Conservation (phyloP, 2,113 vertebrate genomes). For the Chloebia gouldiae region DNA sequence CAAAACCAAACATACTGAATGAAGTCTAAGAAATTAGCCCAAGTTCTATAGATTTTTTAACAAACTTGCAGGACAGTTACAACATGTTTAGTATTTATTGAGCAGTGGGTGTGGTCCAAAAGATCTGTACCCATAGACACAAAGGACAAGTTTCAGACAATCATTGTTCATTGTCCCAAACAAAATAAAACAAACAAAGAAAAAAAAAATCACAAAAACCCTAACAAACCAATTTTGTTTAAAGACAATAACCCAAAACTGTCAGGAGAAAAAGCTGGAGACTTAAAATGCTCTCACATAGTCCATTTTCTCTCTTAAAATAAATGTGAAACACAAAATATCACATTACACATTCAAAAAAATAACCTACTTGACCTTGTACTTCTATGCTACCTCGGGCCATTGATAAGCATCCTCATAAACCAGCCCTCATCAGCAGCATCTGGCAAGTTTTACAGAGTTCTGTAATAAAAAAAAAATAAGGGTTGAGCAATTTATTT, state of each 20-base stretch:
- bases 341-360: background rate
- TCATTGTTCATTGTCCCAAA: background rate
- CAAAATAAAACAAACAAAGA: background rate
- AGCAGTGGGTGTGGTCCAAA: background rate
- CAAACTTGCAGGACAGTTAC: background rate
- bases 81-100: background rate
- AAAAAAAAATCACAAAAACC: background rate
- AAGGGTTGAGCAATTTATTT: background rate
- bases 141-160: background rate
- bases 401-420: background rate
- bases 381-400: background rate
- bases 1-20: background rate
- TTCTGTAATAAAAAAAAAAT: background rate
- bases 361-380: background rate
- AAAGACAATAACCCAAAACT: background rate
- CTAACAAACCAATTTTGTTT: background rate
- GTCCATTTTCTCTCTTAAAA: background rate
- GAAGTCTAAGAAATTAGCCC: background rate
- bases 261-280: background rate
- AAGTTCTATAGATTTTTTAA: background rate
- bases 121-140: background rate
- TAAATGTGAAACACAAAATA: background rate
- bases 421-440: background rate
- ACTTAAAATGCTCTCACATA: background rate
- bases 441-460: constrained; percentile 10